Percentiles rank a stretch among this genome's conserved stretches.
phyloP scores from a whole-genome alignment of 1,140 invertebrate species.

The Calliphora vicina region DNA sequence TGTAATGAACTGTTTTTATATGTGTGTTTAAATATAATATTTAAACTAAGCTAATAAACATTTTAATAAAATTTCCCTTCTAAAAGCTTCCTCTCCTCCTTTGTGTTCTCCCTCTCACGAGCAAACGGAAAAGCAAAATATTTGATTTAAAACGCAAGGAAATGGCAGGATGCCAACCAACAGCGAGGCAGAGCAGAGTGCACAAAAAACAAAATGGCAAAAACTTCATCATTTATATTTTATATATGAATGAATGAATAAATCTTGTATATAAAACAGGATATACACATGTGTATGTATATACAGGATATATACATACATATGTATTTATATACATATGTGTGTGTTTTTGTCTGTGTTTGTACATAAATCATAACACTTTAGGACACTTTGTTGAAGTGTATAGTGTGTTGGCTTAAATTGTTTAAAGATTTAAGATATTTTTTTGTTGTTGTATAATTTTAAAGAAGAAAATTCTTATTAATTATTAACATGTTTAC shows the following conservation, averaged over 20 bases:
- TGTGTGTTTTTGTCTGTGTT: not conserved
- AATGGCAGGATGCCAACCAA: not conserved
- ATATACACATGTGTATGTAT: no score
- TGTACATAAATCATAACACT: not conserved
- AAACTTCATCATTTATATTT: not conserved
- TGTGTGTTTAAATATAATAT: no score
- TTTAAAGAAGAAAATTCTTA: no score
- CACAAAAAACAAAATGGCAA: no score
- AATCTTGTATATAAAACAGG: not conserved
- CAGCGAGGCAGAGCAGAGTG: no score
- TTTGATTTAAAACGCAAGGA: not conserved
- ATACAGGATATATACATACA: not conserved
- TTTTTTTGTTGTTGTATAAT: no score
- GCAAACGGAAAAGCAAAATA: no score
- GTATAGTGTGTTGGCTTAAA: no score
- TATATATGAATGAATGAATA: not conserved
- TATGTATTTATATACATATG: not conserved
- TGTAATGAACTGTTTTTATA: not conserved
- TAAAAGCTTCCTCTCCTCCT: no score
- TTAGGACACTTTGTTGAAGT: not conserved
- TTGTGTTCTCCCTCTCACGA: no score
- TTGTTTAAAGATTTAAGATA: no score
- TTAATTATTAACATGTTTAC: no score
- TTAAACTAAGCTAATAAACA: not conserved
- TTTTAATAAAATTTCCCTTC: not conserved